Evolutionary conservation across 2,797 vertebrate genomes (phyloP).

Genomic region (Fratercula arctica): DNA sequence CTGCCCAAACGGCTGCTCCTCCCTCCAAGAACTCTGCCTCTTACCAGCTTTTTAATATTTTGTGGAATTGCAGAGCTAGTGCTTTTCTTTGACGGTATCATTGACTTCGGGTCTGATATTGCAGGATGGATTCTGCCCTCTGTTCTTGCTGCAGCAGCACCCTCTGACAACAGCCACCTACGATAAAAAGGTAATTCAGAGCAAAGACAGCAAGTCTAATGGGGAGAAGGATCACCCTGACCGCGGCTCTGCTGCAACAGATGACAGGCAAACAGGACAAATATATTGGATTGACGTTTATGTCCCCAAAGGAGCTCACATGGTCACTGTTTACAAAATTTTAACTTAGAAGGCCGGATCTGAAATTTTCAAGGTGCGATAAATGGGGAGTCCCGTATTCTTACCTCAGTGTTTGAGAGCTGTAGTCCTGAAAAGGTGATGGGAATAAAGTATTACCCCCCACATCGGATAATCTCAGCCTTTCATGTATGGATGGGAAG

Average conservation of each 20-base stretch:
- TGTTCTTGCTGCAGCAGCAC: not conserved
- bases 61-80: not conserved
- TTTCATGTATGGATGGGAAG: not conserved
- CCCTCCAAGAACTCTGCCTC: not conserved
- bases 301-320: not conserved
- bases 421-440: not conserved
- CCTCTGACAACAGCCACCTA: not conserved
- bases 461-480: not conserved
- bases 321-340: not conserved
- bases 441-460: not conserved
- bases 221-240: not conserved
- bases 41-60: constrained; percentile 8
- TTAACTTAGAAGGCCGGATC: not conserved
- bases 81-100: not conserved
- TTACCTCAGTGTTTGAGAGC: not conserved
- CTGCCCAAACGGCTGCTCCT: not conserved
- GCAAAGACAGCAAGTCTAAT: not conserved
- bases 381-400: not conserved
- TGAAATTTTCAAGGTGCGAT: not conserved
- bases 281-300: not conserved
- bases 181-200: constrained; percentile 1
- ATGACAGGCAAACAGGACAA: not conserved
- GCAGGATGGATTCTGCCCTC: not conserved
- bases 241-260: not conserved
- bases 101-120: not conserved